A percentile compares a stretch with the other conserved stretches of the same genome.
Evolutionary conservation across 2,888 invertebrate species (phyloP).

Genomic region (Mimachlamys varia): DNA sequence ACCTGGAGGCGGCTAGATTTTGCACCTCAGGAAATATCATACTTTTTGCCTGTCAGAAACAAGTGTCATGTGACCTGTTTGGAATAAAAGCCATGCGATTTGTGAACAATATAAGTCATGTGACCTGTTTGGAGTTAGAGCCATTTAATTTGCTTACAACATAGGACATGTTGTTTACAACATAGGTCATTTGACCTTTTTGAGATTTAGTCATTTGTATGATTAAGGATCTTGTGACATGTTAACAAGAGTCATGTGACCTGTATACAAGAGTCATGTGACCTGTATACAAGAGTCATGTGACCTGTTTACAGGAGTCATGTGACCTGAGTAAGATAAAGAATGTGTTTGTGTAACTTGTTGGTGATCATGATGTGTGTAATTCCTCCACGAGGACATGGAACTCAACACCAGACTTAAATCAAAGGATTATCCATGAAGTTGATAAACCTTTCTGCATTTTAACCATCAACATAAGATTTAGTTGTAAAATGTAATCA

Average conservation of each 20-base stretch:
- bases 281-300: no score
- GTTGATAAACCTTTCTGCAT: background rate
- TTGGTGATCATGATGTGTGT: constrained; percentile 6
- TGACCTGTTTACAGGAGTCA: background rate
- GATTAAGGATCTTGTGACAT: no score
- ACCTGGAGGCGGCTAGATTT: background rate
- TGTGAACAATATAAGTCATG: background rate
- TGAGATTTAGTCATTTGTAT: no score
- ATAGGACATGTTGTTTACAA: no score
- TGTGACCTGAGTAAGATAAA: background rate
- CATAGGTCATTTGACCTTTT: no score
- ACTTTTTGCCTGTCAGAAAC: no score
- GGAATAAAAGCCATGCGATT: background rate
- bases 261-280: no score
- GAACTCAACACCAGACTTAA: background rate
- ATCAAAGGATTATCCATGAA: background rate
- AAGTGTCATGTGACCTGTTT: background rate
- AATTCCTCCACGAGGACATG: background rate
- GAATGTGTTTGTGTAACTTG: constrained; percentile 8
- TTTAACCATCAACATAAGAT: background rate
- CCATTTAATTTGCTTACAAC: background rate
- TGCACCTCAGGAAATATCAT: background rate
- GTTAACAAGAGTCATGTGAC: no score
- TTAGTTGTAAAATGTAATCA: no score
- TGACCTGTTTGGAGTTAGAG: background rate